These are phyloP conservation scores for Nymphalis urticae DNA, from an alignment of 2,888 invertebrate species.

Conservation along the genomic window DNA sequence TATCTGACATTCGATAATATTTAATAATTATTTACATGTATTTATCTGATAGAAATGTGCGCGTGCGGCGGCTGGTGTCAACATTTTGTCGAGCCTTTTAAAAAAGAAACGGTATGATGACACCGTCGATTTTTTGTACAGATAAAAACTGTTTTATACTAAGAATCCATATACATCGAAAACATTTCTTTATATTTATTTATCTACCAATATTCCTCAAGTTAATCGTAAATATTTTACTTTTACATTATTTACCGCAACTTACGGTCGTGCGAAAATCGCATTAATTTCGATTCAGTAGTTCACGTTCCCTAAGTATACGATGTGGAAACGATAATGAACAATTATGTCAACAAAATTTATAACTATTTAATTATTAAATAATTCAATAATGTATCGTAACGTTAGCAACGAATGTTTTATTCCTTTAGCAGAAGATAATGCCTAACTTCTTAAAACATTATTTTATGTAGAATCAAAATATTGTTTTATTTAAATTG, in stretches of 20 bases:
- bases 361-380: not conserved
- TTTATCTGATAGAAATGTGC: slow-evolving; percentile 72
- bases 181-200: not conserved
- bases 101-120: slow-evolving; percentile 27
- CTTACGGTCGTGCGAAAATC: slow-evolving; percentile 15
- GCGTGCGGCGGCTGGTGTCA: slow-evolving; percentile 60
- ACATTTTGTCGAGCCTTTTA: slow-evolving; percentile 51
- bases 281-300: slow-evolving; percentile 13
- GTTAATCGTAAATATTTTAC: slow-evolving; percentile 5
- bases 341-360: slow-evolving; percentile 3
- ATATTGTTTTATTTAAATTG: too few relatives aligned
- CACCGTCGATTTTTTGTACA: slow-evolving; percentile 1
- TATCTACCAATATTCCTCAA: not conserved
- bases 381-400: not conserved
- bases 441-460: too few relatives aligned
- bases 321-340: slow-evolving; percentile 9
- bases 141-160: not conserved
- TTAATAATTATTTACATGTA: slow-evolving; percentile 79
- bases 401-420: too few relatives aligned
- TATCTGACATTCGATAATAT: slow-evolving; percentile 76
- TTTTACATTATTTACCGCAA: slow-evolving; percentile 8
- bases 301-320: slow-evolving; percentile 8
- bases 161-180: not conserved
- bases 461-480: too few relatives aligned
- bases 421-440: too few relatives aligned